Base-by-base conservation (phyloP, 2,113 vertebrate species). In the Callithrix jacchus region DNA sequence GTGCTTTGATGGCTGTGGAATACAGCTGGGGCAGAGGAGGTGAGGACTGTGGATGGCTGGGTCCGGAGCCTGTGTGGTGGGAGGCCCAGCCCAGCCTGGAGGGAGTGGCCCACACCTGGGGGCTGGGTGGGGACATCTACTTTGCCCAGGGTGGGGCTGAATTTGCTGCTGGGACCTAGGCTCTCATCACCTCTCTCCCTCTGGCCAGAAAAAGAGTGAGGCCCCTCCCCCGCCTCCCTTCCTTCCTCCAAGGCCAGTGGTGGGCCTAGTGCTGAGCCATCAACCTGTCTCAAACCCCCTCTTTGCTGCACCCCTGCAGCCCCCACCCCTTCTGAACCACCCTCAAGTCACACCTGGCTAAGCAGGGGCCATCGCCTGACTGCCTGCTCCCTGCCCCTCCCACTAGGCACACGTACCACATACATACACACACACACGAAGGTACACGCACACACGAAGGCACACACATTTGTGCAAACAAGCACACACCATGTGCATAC, bases 251-350 rank as follows among this genome's bases (percentile, higher is more conserved):
- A 6, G 35, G 23, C 16, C 61, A 8, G 8, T 0, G 8, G 49
- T 35, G 8, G 6, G 7, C n/a, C 42, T 12, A 21, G n/a, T 14
- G 17, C 16, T 37, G 52, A 21, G 54, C 37, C 13, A 1, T 21
- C 16, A 52, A 0, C 0, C 5, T 40, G 45, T 20, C 5, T 13
- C 0, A 8, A 9, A 11, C 7, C 30, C 61, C 27, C 61, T 64
- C 52, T 12, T 12, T 68, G 32, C 54, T 56, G 45, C 27, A 14
- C 9, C 80, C 21, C 47, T 25, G 8, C 0, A 1, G 10, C 32
- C 37, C 18, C n/a, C 3, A 0, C 4, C 56, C 27, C 4, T 11
- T 40, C 27, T 8, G 52, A 90, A 42, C 66, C 16, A 4, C 58
- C 17, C 27, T 64, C 61, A 17, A 42, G 32, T 71, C 70, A 71